Evolutionary conservation across 2,888 invertebrate species (phyloP).

Genomic region (Dynastes tityus): DNA sequence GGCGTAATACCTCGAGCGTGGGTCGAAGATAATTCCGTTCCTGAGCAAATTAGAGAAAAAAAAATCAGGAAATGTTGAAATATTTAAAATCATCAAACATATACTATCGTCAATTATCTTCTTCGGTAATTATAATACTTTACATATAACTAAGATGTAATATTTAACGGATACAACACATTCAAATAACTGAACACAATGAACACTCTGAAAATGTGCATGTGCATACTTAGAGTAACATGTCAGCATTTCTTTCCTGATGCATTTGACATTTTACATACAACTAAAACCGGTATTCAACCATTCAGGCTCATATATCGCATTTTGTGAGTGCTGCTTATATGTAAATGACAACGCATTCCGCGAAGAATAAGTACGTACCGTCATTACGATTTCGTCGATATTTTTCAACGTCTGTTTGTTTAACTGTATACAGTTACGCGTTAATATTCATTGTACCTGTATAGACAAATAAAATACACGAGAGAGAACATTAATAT

Average conservation of each 20-base stretch:
- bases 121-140: no score
- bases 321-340: background rate
- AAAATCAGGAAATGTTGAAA: no score
- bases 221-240: background rate
- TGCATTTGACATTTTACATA: conserved; percentile 13
- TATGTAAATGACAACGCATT: background rate
- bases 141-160: no score
- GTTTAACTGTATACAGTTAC: conserved; percentile 18
- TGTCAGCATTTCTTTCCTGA: background rate
- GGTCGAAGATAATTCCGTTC: no score
- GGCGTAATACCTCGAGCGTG: no score
- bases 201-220: background rate
- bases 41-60: no score
- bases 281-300: conserved; percentile 10
- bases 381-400: background rate
- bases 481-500: conserved; percentile 9
- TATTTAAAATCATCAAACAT: no score
- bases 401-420: conserved; percentile 15
- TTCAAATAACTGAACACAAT: no score
- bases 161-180: no score
- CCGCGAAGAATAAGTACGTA: background rate
- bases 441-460: conserved; percentile 6
- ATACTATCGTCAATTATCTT: no score
- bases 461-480: background rate
- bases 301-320: background rate